Evolutionary conservation across 2,888 invertebrate genomes (phyloP).

Genomic region (Uropetala carovei): DNA sequence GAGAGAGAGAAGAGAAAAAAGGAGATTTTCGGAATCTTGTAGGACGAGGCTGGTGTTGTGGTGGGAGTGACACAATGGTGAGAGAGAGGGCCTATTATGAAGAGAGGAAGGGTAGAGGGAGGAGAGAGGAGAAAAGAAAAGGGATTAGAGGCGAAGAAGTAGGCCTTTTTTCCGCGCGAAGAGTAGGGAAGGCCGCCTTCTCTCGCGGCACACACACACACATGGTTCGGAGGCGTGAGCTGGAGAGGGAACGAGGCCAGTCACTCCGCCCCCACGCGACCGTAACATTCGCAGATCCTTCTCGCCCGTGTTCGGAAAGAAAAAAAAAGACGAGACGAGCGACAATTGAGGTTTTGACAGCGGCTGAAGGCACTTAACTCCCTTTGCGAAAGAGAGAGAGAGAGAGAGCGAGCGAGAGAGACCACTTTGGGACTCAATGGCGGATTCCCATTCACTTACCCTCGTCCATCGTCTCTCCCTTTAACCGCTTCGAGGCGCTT

Average conservation of each 20-base stretch:
- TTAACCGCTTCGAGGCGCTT: conserved; percentile 42
- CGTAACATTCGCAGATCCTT: neutral
- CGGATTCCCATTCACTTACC: neutral
- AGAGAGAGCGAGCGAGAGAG: neutral
- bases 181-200: neutral
- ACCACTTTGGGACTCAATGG: conserved; percentile 12
- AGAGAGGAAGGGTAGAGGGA: neutral
- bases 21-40: neutral
- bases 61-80: neutral
- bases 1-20: conserved; percentile 7
- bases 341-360: conserved; percentile 61
- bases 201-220: neutral
- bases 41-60: neutral
- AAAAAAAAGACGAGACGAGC: conserved; percentile 24
- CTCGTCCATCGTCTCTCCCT: conserved; percentile 13
- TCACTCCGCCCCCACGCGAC: neutral
- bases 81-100: neutral
- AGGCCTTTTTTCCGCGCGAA: neutral
- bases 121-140: neutral
- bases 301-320: neutral
- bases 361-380: conserved; percentile 20
- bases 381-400: neutral
- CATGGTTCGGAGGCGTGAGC: neutral
- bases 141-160: neutral
- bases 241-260: neutral